Conservation (phyloP, 2,113 vertebrate genomes). For the Ariopsis seemanni region DNA sequence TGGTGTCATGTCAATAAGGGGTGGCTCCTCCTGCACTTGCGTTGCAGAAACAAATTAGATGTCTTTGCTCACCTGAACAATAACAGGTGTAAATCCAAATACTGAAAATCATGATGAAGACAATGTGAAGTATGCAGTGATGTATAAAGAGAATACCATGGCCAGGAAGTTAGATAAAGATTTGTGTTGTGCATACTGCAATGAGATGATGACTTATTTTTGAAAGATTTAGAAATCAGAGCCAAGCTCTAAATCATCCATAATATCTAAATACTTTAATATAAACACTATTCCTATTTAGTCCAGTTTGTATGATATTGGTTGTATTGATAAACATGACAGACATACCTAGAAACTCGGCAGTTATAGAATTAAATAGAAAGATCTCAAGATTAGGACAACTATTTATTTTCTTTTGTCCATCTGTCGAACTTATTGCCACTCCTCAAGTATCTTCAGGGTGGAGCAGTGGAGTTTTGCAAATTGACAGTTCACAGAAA, state of each 20-base stretch:
- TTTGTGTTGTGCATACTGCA: not conserved
- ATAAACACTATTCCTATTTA: not conserved
- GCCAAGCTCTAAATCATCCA: not conserved
- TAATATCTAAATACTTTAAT: not conserved
- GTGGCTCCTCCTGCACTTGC: not conserved
- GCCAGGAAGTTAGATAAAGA: not conserved
- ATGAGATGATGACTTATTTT: not conserved
- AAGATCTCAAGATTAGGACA: not conserved
- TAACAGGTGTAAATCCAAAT: slow-evolving; percentile 2
- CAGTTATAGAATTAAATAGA: not conserved
- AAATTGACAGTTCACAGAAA: not conserved
- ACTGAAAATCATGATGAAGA: not conserved
- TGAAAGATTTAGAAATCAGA: not conserved
- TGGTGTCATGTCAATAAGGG: not conserved
- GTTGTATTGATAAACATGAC: not conserved
- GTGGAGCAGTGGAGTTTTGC: not conserved
- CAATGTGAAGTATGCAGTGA: not conserved
- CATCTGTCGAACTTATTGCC: not conserved
- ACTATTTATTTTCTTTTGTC: not conserved
- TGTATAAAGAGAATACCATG: not conserved
- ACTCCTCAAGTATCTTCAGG: not conserved
- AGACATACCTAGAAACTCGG: not conserved
- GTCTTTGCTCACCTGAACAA: not conserved
- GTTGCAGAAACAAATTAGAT: not conserved
- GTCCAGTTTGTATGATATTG: not conserved